Base-by-base conservation (phyloP, 2,888 invertebrate species). In the Sepioteuthis lessoniana region DNA sequence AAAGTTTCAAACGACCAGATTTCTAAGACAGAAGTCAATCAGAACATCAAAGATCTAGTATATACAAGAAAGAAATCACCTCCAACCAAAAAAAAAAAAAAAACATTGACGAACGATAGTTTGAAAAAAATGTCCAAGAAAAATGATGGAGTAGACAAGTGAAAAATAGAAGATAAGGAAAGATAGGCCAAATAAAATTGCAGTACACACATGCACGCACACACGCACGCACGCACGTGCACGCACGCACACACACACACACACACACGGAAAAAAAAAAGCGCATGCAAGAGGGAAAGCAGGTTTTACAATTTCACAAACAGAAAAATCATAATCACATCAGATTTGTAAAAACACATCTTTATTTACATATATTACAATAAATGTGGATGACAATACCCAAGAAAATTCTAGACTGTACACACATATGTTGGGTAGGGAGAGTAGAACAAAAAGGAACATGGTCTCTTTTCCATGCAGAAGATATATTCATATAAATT, bases 301-400 rank as follows among this genome's bases (percentile, higher is more conserved):
- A 1, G 21, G 21, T 38, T 91, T 10, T 38, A 91, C 38, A 37
- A 91, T 38, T 35, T 91, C 91, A 35, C 42, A 37, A 91, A 37
- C 91, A 91, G 91, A 91, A 28, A 91, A 91, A 91, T 38, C 42
- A 91, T 91, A 35, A 91, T 91, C 37, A 91, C 37, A 42, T 38
- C 38, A 91, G 91, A 91, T 91, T 91, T 91, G 42, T 91, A 91
- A 91, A 91, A 91, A 91, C 37, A 91, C 91, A 91, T 91, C 91
- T 91, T 91, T 91, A 91, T 91, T 91, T 91, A 91, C 91, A 91
- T 91, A 35, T 91, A 38, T 37, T 91, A 91, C 91, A 91, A 42
- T 91, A 91, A 38, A 28, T 38, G 37, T 91, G 91, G 91, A 38
- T 38, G n/a, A 91, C 91, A 91, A 91, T 91, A 91, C 35, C 91